Evolutionary conservation across 1,140 invertebrate species (phyloP).

Genomic region (Drosophila mauritiana): DNA sequence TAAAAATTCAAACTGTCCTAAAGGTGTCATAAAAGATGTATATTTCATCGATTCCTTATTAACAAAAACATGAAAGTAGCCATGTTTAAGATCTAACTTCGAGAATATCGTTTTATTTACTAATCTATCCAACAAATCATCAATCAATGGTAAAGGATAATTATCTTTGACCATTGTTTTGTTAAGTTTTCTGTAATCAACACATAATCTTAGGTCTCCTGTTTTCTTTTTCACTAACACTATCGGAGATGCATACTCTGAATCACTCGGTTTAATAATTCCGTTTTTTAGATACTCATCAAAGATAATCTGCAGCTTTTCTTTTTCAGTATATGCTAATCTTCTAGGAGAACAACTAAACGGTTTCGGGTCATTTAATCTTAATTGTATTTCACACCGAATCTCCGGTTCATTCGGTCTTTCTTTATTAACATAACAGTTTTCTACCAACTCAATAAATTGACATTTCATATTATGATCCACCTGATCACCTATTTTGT

Average conservation of each 20-base stretch:
- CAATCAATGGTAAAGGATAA: not conserved
- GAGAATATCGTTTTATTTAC: not conserved
- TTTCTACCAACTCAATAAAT: too few species aligned
- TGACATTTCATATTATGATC: too few species aligned
- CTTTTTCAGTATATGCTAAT: not conserved
- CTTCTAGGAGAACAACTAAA: not conserved
- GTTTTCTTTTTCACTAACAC: not conserved
- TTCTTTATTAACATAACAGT: too few species aligned
- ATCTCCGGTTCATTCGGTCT: not conserved
- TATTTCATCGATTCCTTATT: too few species aligned
- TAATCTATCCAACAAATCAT: not conserved
- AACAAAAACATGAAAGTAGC: too few species aligned
- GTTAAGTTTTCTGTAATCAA: not conserved
- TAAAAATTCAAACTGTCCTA: too few species aligned
- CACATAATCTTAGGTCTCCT: not conserved
- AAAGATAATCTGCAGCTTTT: not conserved
- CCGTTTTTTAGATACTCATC: too few species aligned
- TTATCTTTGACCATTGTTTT: not conserved
- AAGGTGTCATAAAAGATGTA: too few species aligned
- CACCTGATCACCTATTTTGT: too few species aligned
- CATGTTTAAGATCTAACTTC: too few species aligned
- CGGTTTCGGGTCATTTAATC: not conserved
- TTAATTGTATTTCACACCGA: not conserved
- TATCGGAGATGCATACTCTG: not conserved
- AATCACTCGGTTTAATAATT: too few species aligned